Evolutionary conservation across 53 echinoderm and acorn worm genomes (phyloP).

Genomic region (Actinopyga echinites): DNA sequence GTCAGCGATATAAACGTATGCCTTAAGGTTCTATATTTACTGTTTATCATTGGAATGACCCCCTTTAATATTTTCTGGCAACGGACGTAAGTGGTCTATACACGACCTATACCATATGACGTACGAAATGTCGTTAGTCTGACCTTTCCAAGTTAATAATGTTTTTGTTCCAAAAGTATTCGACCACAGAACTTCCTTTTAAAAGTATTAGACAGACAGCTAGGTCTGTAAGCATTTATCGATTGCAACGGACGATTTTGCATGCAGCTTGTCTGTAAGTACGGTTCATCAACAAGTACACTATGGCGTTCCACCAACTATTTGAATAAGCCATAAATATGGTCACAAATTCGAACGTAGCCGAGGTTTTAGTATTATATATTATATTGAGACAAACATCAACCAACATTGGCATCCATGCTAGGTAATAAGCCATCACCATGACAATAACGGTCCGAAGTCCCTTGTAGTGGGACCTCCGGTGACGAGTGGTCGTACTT

Average conservation of each 20-base stretch:
- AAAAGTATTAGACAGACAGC: no score
- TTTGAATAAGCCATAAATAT: constrained; percentile 39
- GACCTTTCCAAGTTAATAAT: no score
- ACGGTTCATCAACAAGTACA: constrained; percentile 27
- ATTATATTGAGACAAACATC: constrained; percentile 22
- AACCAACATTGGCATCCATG: constrained; percentile 36
- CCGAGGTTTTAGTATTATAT: constrained; percentile 4
- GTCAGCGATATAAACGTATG: no score
- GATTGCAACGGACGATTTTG: constrained; percentile 19
- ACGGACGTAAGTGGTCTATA: no score
- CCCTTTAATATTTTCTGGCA: no score
- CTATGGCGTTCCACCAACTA: constrained; percentile 47
- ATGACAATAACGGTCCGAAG: constrained; percentile 24
- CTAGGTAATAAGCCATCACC: constrained; percentile 28
- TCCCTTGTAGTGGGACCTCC: constrained; percentile 34
- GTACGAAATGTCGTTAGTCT: no score
- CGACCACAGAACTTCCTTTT: no score
- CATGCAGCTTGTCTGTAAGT: constrained; percentile 19
- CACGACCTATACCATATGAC: no score
- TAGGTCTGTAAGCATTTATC: neutral
- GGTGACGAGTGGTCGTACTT: constrained; percentile 11
- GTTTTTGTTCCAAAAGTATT: no score
- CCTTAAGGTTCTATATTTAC: no score
- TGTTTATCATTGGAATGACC: no score
- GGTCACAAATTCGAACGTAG: constrained; percentile 14